These are phyloP conservation scores for Cyprinella venusta DNA, from an alignment of 2,797 vertebrate species.

Conservation along the genomic window DNA sequence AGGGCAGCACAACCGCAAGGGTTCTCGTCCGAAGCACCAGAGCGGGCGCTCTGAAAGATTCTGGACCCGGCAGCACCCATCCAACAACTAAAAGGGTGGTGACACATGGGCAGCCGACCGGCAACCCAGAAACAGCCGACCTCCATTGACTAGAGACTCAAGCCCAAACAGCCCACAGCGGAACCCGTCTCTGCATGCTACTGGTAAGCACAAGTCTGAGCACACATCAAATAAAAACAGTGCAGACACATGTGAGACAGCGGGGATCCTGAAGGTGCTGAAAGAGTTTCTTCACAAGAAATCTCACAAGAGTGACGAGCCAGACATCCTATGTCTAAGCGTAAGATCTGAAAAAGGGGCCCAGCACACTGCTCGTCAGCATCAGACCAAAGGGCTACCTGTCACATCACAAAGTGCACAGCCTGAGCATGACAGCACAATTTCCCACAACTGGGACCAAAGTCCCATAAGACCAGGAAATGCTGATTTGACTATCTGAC, in stretches of 20 bases:
- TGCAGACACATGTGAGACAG: background rate
- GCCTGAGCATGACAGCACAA: background rate
- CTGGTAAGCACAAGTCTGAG: background rate
- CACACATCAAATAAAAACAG: too few relatives aligned
- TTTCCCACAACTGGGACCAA: background rate
- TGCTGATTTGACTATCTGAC: background rate
- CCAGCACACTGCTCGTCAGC: too few relatives aligned
- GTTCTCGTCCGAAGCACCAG: background rate
- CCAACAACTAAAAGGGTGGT: too few relatives aligned
- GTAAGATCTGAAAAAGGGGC: background rate
- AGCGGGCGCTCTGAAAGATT: background rate
- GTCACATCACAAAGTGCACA: background rate
- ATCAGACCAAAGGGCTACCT: too few relatives aligned
- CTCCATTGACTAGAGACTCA: background rate
- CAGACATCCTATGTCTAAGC: too few relatives aligned
- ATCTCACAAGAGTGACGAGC: too few relatives aligned
- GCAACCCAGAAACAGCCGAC: too few relatives aligned
- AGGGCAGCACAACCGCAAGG: background rate
- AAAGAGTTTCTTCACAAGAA: too few relatives aligned
- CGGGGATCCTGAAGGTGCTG: background rate
- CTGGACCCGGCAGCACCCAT: too few relatives aligned
- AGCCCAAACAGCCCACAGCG: background rate
- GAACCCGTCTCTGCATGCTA: too few relatives aligned
- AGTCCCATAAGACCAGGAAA: background rate
- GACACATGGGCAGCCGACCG: too few relatives aligned